These are phyloP conservation scores for Syngnathus floridae DNA, from an alignment of 2,113 vertebrate species.

Conservation along the genomic window DNA sequence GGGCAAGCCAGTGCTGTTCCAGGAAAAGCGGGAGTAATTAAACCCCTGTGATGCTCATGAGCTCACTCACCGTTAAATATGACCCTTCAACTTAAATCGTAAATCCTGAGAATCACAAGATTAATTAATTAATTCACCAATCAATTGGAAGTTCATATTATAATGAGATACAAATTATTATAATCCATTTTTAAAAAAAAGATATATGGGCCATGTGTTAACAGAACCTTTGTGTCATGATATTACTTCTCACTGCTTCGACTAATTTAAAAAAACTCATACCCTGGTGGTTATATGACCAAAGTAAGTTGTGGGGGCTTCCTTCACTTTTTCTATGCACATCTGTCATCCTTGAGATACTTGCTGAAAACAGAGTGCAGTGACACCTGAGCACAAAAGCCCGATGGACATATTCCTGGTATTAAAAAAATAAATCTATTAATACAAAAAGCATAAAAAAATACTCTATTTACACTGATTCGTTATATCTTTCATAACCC, in stretches of 20 bases:
- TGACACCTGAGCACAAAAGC: neutral
- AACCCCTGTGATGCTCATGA: conserved; percentile 12
- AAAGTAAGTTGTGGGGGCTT: conserved; percentile 31
- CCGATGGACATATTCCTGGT: neutral
- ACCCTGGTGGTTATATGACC: conserved; percentile 48
- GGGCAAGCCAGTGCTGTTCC: conserved; percentile 12
- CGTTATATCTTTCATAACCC: too few relatives aligned
- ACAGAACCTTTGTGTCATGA: conserved; percentile 50
- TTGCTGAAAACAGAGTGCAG: conserved; percentile 17
- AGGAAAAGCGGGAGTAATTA: conserved; percentile 22
- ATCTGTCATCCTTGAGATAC: conserved; percentile 34
- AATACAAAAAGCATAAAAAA: neutral
- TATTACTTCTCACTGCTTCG: conserved; percentile 53
- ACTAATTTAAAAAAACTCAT: conserved; percentile 70
- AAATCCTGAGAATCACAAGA: conserved; percentile 1
- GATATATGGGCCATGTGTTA: neutral
- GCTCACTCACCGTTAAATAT: conserved; percentile 13
- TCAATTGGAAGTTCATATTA: neutral
- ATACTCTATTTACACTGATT: neutral
- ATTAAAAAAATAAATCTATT: neutral
- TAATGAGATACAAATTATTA: neutral
- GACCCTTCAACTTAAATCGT: neutral
- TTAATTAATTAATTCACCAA: neutral
- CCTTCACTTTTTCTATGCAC: neutral
- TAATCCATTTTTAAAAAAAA: neutral